phyloP scores from a whole-genome alignment of 2,797 vertebrate species.

The Acridotheres tristis region DNA sequence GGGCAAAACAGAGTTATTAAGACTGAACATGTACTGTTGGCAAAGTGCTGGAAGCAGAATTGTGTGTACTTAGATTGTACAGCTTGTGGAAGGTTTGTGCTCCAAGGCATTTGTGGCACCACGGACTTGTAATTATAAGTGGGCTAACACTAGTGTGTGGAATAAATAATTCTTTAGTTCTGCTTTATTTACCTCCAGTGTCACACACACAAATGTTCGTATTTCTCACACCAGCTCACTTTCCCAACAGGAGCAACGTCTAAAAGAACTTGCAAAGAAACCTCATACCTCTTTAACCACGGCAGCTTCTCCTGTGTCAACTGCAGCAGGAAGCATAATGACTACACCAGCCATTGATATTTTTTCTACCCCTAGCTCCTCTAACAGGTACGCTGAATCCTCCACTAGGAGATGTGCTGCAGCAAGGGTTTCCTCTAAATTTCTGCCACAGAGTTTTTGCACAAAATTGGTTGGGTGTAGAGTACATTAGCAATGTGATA shows the following conservation, averaged over 20 bases:
- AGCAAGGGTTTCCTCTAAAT: neutral
- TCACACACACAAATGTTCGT: neutral
- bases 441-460: neutral
- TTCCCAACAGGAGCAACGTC: constrained; percentile 89
- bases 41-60: neutral
- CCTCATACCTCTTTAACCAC: constrained; percentile 93
- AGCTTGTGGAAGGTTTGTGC: neutral
- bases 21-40: neutral
- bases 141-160: neutral
- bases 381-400: constrained; percentile 85
- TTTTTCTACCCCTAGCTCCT: constrained; percentile 96
- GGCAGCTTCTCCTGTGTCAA: constrained; percentile 93
- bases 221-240: constrained; percentile 43
- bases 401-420: neutral
- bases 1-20: neutral
- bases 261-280: constrained; percentile 98
- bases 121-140: neutral
- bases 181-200: neutral
- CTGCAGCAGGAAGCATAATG: constrained; percentile 91
- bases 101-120: neutral
- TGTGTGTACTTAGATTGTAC: rapidly evolving
- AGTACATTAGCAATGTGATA: neutral
- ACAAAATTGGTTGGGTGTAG: neutral
- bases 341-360: constrained; percentile 95
- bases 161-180: neutral